Evolutionary conservation across 2,113 vertebrate species (phyloP).

Genomic region (Cercocebus atys): DNA sequence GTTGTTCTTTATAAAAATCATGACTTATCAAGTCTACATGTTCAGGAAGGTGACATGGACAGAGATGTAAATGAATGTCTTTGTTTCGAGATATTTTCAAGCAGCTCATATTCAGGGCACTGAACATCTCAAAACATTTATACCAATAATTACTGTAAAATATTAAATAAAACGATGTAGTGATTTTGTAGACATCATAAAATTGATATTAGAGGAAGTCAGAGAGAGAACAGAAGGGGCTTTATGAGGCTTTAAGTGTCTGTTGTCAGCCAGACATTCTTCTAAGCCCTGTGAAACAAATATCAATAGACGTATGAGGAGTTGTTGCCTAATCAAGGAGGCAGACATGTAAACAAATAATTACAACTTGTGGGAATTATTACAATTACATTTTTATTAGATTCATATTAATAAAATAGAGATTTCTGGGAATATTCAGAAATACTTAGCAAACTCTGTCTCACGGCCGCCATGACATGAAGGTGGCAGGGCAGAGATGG

Average conservation of each 20-base stretch:
- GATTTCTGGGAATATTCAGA: background rate
- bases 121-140: background rate
- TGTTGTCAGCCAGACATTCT: constrained; percentile 32
- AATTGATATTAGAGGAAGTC: background rate
- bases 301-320: background rate
- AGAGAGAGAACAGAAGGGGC: background rate
- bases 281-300: background rate
- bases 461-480: background rate
- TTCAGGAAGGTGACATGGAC: background rate
- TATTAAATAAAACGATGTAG: constrained; percentile 20
- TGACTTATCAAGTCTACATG: background rate
- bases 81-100: constrained; percentile 3
- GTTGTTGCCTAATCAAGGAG: constrained; percentile 49
- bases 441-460: background rate
- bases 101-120: background rate
- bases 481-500: background rate
- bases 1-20: background rate
- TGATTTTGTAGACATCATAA: constrained; percentile 31
- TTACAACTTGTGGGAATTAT: background rate
- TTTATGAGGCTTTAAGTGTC: background rate
- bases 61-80: background rate
- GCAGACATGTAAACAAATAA: constrained; percentile 32
- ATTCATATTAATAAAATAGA: background rate
- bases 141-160: background rate
- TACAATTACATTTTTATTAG: background rate